These are phyloP conservation scores for Geophilus truncorum DNA, from an alignment of 2,888 invertebrate genomes.

Conservation along the genomic window DNA sequence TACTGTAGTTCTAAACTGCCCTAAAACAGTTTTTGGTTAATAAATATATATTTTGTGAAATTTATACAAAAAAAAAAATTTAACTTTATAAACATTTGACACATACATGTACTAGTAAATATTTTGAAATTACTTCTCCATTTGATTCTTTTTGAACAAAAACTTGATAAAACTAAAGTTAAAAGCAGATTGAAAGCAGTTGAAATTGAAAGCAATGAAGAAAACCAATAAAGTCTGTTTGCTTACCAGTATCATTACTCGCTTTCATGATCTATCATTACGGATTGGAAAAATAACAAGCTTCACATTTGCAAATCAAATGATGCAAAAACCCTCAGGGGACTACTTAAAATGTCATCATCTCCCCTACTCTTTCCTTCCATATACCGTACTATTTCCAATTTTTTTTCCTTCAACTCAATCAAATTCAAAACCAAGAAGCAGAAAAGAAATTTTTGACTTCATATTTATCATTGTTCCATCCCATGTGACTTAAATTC, in stretches of 20 bases:
- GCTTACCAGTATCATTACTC: too few relatives aligned
- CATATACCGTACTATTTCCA: background rate
- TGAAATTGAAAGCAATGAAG: background rate
- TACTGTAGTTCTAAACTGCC: too few relatives aligned
- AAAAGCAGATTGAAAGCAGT: background rate
- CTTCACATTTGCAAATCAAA: background rate
- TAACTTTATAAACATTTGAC: too few relatives aligned
- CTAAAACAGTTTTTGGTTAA: too few relatives aligned
- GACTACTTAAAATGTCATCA: background rate
- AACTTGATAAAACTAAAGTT: background rate
- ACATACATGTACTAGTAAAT: too few relatives aligned
- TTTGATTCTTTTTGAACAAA: background rate
- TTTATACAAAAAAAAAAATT: too few relatives aligned
- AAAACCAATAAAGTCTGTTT: background rate
- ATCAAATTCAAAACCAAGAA: background rate
- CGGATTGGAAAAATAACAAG: background rate
- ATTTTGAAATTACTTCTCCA: too few relatives aligned
- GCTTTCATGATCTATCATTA: background rate
- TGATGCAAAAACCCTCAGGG: background rate
- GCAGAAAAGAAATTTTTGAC: background rate
- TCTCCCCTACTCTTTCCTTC: background rate
- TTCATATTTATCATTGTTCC: background rate
- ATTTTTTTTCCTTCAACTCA: background rate
- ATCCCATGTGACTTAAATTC: background rate
- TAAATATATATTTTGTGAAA: too few relatives aligned